Conservation (phyloP, 2,888 invertebrate genomes). For the Eremobia ochroleuca region DNA sequence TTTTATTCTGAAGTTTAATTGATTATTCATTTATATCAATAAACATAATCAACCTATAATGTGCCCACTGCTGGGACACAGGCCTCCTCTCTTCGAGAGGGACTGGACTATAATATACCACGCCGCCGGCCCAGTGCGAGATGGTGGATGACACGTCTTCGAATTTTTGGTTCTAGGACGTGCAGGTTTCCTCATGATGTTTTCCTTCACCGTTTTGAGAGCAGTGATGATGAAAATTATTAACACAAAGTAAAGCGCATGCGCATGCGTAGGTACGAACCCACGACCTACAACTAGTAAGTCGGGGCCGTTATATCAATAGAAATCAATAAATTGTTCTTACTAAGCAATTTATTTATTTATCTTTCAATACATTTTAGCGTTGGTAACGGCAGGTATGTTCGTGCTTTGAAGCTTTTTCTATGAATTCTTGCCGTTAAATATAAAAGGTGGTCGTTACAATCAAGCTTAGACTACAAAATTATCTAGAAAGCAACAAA, state of each 20-base stretch:
- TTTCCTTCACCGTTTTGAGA: neutral
- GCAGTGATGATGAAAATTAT: too few relatives aligned
- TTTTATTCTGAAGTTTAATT: too few relatives aligned
- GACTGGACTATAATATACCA: neutral
- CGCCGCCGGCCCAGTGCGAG: neutral
- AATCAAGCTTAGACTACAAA: neutral
- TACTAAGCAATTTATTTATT: neutral
- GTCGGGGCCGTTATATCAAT: neutral
- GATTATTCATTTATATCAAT: too few relatives aligned
- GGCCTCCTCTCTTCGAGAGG: neutral
- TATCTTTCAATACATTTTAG: neutral
- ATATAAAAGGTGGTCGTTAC: neutral
- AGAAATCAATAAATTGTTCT: neutral
- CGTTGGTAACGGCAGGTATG: neutral
- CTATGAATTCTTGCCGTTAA: too few relatives aligned
- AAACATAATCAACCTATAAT: neutral
- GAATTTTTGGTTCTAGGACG: neutral
- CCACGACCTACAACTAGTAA: neutral
- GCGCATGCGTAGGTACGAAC: neutral
- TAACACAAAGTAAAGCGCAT: neutral
- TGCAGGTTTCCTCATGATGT: neutral
- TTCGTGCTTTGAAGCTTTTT: neutral
- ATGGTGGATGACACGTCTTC: neutral
- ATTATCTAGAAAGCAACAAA: neutral
- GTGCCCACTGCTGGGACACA: neutral